These are phyloP conservation scores for Andrena bucephala DNA, from an alignment of 2,888 invertebrate species.

Conservation along the genomic window DNA sequence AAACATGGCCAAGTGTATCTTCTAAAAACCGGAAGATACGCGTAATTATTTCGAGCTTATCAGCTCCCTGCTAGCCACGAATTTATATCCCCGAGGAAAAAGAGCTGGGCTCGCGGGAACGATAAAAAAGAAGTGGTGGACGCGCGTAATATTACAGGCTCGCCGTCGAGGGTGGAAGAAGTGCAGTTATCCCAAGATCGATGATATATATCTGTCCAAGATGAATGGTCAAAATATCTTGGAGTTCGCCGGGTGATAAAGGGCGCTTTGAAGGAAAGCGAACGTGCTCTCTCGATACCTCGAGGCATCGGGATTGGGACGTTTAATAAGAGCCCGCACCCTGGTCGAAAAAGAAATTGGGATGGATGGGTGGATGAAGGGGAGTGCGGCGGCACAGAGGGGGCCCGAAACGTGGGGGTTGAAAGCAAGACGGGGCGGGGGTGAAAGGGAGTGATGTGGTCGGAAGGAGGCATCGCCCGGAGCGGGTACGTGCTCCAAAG, in stretches of 20 bases:
- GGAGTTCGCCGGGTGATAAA: slow-evolving; percentile 53
- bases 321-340: slow-evolving; percentile 70
- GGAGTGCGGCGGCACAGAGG: background rate
- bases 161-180: slow-evolving; percentile 20
- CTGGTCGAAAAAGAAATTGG: slow-evolving; percentile 65
- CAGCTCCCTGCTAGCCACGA: background rate
- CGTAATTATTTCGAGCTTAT: too few species aligned
- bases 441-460: slow-evolving; percentile 49
- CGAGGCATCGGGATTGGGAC: slow-evolving; percentile 63
- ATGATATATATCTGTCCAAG: slow-evolving; percentile 51
- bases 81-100: background rate
- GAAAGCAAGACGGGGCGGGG: slow-evolving; percentile 61
- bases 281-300: slow-evolving; percentile 67
- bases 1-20: too few species aligned
- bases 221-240: slow-evolving; percentile 64
- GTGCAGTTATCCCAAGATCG: slow-evolving; percentile 37
- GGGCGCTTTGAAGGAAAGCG: slow-evolving; percentile 65
- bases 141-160: slow-evolving; percentile 41
- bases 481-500: slow-evolving; percentile 73
- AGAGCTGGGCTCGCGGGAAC: background rate
- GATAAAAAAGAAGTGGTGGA: slow-evolving; percentile 16
- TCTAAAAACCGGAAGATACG: too few species aligned
- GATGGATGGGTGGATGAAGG: slow-evolving; percentile 33
- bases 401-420: slow-evolving; percentile 32
- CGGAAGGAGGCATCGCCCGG: slow-evolving; percentile 62